A percentile compares a stretch with the other conserved stretches of the same genome.
Evolutionary conservation across 2,888 invertebrate species (phyloP).

Genomic region (Morpho achilles): DNA sequence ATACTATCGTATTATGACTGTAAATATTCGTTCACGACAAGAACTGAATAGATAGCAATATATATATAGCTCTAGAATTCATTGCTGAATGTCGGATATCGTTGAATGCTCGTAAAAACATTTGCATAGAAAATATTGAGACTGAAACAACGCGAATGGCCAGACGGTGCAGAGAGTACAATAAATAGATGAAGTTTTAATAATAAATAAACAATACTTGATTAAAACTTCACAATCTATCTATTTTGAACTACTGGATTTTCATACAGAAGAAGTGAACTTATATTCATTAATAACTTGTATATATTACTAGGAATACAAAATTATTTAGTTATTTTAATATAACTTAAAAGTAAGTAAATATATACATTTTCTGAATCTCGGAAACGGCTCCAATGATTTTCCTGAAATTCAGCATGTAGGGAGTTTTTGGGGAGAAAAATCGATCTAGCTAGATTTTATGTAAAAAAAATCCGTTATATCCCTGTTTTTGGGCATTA

Average conservation of each 20-base stretch:
- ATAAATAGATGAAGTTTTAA: constrained; percentile 34
- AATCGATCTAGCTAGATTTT: no score
- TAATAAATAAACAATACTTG: constrained; percentile 49
- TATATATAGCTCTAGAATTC: constrained; percentile 13
- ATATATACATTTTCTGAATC: no score
- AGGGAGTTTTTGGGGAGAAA: no score
- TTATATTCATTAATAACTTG: no score
- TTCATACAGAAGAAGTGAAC: no score
- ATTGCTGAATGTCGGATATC: constrained; percentile 22
- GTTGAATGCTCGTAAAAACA: constrained; percentile 31
- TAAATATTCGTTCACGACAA: constrained; percentile 18
- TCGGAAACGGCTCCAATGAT: no score
- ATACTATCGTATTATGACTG: constrained; percentile 18
- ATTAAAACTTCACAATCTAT: constrained; percentile 41
- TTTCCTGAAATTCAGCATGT: no score
- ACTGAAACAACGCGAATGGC: constrained; percentile 37
- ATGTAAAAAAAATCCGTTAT: no score
- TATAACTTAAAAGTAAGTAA: no score
- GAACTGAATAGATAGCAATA: constrained; percentile 22
- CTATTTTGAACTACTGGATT: neutral
- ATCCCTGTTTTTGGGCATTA: no score
- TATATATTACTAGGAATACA: no score
- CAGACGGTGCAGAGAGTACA: constrained; percentile 29
- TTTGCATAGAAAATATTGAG: constrained; percentile 59
- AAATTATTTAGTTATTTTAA: no score